Evolutionary conservation across 2,113 vertebrate genomes (phyloP).

Genomic region (zebrafish (Danio rerio)): DNA sequence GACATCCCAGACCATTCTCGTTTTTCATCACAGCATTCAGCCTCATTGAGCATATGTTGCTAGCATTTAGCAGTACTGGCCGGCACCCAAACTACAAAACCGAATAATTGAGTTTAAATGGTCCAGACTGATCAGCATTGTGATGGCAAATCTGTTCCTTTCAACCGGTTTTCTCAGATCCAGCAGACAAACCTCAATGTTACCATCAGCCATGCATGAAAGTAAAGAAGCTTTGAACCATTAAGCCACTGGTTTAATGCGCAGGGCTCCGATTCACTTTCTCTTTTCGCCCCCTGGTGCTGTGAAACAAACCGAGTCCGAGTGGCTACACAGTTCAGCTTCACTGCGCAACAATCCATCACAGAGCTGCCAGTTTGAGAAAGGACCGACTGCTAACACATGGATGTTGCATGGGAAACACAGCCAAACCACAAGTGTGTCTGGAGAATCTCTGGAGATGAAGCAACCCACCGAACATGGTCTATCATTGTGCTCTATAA

Average conservation of each 20-base stretch:
- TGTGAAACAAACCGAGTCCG: constrained; percentile 28
- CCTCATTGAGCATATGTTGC: constrained; percentile 28
- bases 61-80: constrained; percentile 5
- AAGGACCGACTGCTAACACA: constrained; percentile 9
- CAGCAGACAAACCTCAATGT: constrained; percentile 12
- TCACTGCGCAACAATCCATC: constrained; percentile 38
- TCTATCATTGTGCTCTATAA: neutral
- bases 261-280: constrained; percentile 10
- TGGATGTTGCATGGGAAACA: neutral
- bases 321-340: constrained; percentile 18
- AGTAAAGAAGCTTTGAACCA: constrained; percentile 34
- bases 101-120: constrained; percentile 30
- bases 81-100: neutral
- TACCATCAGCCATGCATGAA: constrained; percentile 14
- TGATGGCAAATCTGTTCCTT: constrained; percentile 19
- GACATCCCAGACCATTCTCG: neutral
- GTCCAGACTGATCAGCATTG: constrained; percentile 11
- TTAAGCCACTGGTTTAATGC: constrained; percentile 17
- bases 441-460: neutral
- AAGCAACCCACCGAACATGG: neutral
- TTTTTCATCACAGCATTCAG: constrained; percentile 1
- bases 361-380: constrained; percentile 23
- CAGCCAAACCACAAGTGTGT: neutral
- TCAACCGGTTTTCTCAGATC: constrained; percentile 32
- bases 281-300: neutral